Base-by-base conservation (phyloP, 2,113 vertebrate genomes). In the Ictidomys tridecemlineatus region DNA sequence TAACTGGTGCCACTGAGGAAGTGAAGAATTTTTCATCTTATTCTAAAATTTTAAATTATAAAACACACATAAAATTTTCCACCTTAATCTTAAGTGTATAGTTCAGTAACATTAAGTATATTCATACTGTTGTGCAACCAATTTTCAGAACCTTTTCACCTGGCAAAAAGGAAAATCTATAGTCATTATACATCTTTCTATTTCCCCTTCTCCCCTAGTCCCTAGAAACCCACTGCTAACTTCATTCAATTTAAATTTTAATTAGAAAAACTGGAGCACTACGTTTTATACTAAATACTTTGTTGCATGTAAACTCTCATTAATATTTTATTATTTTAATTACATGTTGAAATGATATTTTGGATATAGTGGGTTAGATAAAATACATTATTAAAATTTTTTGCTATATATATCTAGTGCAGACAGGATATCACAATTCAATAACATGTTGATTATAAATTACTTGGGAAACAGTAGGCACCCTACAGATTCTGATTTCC, bases 281-380 rank as follows among this genome's bases (percentile, higher is more conserved):
- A 24, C 84, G 51, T 89, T 79, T 85, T 72, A 48, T 42, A 30
- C 48, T 86, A 90, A 86, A 74, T 45, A 85, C 6, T 92, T 89
- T 30, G 67, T 39, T 85, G 8, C 4, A 28, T 95, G 32, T 69
- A 85, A 95, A 79, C 61, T 95, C 85, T 85, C 56, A 51, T 74
- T 37, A 8, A 28, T 17, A 51, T 92, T 92, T 76, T 85, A 84
- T 34, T 69, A 69, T 80, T 70, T 74, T 85, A 92, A 80, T 91
- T 58, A 73, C 1, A 34, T 3, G 10, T 76, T 70, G 32, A 85
- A 32, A 56, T 80, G 45, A 76, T 87, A 91, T 61, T 88, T 61
- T 79, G 58, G 37, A 74, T 85, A 26, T 39, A 45, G 10, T 37
- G 28, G 39, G 32, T 89, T 85, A 89, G 53, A 86, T 89, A 92